Evolutionary conservation across 2,888 invertebrate species (phyloP).

Genomic region (Diplolepis rosae): DNA sequence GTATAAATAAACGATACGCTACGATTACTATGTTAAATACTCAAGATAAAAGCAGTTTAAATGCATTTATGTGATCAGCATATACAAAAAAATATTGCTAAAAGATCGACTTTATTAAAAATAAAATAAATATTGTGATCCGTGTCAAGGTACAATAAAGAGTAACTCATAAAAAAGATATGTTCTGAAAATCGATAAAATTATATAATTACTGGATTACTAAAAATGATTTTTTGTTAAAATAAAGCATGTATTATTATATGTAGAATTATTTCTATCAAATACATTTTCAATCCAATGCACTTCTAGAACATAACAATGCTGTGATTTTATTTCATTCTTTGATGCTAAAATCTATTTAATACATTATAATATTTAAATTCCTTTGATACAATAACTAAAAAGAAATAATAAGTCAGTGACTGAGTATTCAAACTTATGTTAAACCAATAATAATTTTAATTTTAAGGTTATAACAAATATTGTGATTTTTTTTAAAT

Average conservation of each 20-base stretch:
- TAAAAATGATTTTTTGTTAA: background rate
- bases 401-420: background rate
- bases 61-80: too few species aligned
- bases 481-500: constrained; percentile 4
- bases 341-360: constrained; percentile 1
- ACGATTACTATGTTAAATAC: too few species aligned
- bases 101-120: background rate
- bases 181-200: background rate
- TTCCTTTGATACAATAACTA: background rate
- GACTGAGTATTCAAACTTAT: background rate
- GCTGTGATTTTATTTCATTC: background rate
- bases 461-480: constrained; percentile 5
- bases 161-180: background rate
- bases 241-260: background rate
- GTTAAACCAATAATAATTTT: background rate
- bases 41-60: too few species aligned
- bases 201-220: background rate
- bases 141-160: background rate
- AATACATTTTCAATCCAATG: background rate
- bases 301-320: background rate
- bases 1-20: too few species aligned
- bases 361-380: background rate
- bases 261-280: constrained; percentile 3
- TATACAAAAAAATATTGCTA: background rate
- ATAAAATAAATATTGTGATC: background rate